Base-by-base conservation (phyloP, 1,140 invertebrate species). In the Oppia nitens region DNA sequence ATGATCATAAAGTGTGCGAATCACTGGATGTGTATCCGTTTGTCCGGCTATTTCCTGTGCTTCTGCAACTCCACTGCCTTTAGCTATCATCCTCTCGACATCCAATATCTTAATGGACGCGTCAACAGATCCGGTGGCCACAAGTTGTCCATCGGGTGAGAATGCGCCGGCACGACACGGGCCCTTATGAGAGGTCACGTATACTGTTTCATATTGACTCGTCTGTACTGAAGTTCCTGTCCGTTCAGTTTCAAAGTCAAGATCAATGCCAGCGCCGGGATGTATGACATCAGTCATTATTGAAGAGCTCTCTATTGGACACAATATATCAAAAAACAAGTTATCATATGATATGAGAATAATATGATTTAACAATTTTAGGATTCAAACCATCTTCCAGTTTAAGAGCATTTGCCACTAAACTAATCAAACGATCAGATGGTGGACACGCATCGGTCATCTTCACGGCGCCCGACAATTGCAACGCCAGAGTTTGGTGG, bases 91-190 rank as follows among this genome's bases (percentile, higher is more conserved):
- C 63, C 90, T 77, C 67, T 98, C 94, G 1, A 99, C 92, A 71
- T 98, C 93, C 47, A 98, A 73, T 70, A 98, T 94, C 76, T 97
- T 98, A 55, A 98, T 99, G 62, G 92, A 97, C 3, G 93, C 88
- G 75, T 99, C 95, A 1, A 89, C 88, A 63, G 91, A 96, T 23
- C 95, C 95, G 1, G 94, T 98, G 1, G 94, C 94, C n/a, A 98
- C 87, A 0, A 98, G 73, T 65, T 93, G 85, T 0, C 77, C 95
- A 75, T 95, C 92, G 9, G 78, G 74, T 63, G 89, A 95, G 69
- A 98, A 98, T 26, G 89, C 90, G 17, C 91, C 93, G 1, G 91
- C 84, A 57, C 93, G 75, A 67, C 94, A 98, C 59, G 91, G 83
- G 60, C 86, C 92, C 75, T 98, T 98, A 70, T 99, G 95, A 2